Conservation (phyloP, 2,113 vertebrate genomes). For the Pygoscelis antarcticus region DNA sequence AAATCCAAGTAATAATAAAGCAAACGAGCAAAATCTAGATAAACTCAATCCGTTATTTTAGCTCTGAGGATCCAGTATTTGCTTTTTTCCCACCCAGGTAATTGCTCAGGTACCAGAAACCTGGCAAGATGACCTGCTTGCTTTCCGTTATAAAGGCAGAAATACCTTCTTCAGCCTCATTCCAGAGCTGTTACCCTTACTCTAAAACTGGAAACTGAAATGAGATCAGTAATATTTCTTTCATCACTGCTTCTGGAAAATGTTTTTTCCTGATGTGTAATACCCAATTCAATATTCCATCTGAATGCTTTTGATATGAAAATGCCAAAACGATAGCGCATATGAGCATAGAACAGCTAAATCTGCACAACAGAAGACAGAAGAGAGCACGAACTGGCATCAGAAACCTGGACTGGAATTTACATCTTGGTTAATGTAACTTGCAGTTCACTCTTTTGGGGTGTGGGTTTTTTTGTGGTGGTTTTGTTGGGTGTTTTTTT, state of each 20-base stretch:
- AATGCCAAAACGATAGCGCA: background rate
- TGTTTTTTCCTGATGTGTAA: background rate
- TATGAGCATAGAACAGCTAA: background rate
- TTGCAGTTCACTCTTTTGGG: background rate
- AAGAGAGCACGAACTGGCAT: background rate
- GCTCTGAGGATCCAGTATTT: background rate
- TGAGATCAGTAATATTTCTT: background rate
- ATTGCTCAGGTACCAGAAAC: background rate
- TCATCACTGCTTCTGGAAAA: background rate
- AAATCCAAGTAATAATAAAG: background rate
- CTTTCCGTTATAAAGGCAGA: background rate
- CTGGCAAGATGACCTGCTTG: background rate
- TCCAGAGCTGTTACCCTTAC: background rate
- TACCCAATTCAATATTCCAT: background rate
- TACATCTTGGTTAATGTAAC: background rate
- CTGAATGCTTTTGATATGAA: background rate
- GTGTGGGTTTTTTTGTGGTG: background rate
- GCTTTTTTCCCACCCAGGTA: background rate
- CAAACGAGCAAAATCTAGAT: background rate
- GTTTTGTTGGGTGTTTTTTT: background rate
- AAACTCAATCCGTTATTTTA: background rate
- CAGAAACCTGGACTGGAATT: background rate
- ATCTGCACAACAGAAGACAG: background rate
- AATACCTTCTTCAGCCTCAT: background rate
- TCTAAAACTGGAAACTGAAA: background rate